A percentile compares a stretch with the other conserved stretches of the same genome.
phyloP scores from a whole-genome alignment of 2,888 invertebrate species.

The Ectropis crepuscularia region DNA sequence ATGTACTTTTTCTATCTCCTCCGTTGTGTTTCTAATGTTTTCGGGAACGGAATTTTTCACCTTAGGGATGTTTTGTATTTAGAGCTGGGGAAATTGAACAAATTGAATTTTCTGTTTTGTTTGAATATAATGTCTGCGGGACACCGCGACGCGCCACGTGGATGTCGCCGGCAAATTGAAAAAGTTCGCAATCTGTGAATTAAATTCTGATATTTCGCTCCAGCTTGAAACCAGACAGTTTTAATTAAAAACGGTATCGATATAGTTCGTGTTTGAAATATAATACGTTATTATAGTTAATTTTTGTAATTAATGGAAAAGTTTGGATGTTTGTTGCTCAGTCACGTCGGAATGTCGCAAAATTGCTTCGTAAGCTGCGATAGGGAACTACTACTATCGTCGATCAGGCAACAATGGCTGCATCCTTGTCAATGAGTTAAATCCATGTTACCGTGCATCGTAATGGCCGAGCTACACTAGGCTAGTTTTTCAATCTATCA shows the following conservation, averaged over 20 bases:
- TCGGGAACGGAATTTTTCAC: constrained; percentile 53
- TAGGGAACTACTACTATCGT: too few relatives aligned
- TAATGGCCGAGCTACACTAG: too few relatives aligned
- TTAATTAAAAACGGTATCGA: constrained; percentile 28
- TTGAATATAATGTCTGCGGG: constrained; percentile 50
- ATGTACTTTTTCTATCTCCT: constrained; percentile 54
- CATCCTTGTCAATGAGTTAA: too few relatives aligned
- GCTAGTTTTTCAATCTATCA: too few relatives aligned
- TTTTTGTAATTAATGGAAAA: too few relatives aligned
- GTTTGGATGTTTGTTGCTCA: too few relatives aligned
- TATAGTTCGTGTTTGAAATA: too few relatives aligned
- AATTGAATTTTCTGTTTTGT: constrained; percentile 63
- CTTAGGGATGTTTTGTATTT: constrained; percentile 59
- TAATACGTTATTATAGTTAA: too few relatives aligned
- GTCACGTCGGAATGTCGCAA: too few relatives aligned
- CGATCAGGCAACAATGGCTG: too few relatives aligned
- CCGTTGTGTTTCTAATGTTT: constrained; percentile 59
- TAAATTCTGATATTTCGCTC: constrained; percentile 27
- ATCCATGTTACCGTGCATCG: too few relatives aligned
- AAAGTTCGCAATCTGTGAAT: constrained; percentile 40
- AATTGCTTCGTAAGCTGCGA: too few relatives aligned
- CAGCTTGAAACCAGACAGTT: constrained; percentile 25
- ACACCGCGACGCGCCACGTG: constrained; percentile 32
- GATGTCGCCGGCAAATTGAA: constrained; percentile 42
- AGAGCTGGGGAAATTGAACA: constrained; percentile 57